phyloP scores from a whole-genome alignment of 2,113 vertebrate genomes.

The Tupaia chinensis region DNA sequence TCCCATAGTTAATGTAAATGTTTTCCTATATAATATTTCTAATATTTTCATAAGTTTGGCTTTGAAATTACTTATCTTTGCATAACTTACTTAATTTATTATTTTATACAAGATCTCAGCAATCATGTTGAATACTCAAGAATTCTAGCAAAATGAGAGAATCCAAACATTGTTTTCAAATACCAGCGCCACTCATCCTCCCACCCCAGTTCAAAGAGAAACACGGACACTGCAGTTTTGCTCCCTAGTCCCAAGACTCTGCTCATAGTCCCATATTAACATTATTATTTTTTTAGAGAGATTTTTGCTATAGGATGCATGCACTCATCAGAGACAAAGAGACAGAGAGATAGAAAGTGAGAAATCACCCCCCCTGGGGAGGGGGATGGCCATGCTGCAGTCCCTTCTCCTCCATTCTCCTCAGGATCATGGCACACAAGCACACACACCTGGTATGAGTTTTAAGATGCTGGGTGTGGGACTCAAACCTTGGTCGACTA shows the following conservation, averaged over 20 bases:
- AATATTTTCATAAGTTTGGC: not conserved
- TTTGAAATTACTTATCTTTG: constrained; percentile 27
- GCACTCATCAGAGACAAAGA: too few relatives aligned
- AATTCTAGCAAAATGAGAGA: constrained; percentile 22
- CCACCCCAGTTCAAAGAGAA: not conserved
- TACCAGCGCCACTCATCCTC: not conserved
- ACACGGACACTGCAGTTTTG: not conserved
- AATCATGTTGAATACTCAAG: not conserved
- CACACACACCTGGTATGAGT: too few relatives aligned
- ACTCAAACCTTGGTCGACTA: too few relatives aligned
- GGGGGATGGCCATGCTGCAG: too few relatives aligned
- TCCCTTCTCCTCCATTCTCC: too few relatives aligned
- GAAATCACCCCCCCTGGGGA: too few relatives aligned
- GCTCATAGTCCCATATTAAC: not conserved
- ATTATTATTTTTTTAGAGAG: too few relatives aligned
- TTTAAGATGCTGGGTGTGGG: too few relatives aligned
- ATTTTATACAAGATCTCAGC: not conserved
- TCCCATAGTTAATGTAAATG: not conserved
- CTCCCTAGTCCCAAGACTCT: not conserved
- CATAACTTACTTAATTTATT: constrained; percentile 51
- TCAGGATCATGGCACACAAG: too few relatives aligned
- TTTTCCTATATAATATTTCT: constrained; percentile 14
- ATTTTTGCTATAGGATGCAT: too few relatives aligned
- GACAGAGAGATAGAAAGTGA: too few relatives aligned
- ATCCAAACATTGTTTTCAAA: not conserved